These are phyloP conservation scores for Trichechus manatus DNA, from an alignment of 2,113 vertebrate genomes.

Conservation along the genomic window DNA sequence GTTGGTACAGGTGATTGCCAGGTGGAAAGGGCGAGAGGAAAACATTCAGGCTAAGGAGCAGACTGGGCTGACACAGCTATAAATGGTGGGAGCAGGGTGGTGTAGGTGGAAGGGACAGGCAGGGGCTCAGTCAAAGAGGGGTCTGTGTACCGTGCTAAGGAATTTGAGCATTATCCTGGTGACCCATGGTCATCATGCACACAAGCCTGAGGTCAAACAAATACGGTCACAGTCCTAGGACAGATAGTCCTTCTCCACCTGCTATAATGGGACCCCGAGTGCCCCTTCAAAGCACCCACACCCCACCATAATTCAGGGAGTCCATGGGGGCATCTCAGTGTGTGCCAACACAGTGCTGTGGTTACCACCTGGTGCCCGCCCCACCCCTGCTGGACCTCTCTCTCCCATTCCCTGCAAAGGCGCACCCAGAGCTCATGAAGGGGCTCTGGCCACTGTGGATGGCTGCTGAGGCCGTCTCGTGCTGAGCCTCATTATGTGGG, in stretches of 20 bases:
- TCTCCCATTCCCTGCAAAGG: neutral
- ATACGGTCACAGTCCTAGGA: no score
- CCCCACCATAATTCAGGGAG: neutral
- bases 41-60: fast-evolving
- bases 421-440: neutral
- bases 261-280: fast-evolving
- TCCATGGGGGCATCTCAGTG: fast-evolving
- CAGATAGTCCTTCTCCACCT: fast-evolving
- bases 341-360: fast-evolving
- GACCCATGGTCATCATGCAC: neutral
- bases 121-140: neutral
- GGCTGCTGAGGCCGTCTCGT: fast-evolving
- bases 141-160: neutral
- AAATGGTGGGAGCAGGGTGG: fast-evolving
- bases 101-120: fast-evolving
- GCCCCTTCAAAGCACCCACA: neutral
- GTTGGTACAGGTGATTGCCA: neutral
- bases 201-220: neutral
- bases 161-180: neutral
- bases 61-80: neutral
- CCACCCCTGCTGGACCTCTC: fast-evolving
- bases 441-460: fast-evolving
- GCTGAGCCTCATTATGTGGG: fast-evolving
- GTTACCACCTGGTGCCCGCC: fast-evolving
- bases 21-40: neutral